Conservation (phyloP, 2,888 invertebrate genomes). For the Trissolcus brochymenae region DNA sequence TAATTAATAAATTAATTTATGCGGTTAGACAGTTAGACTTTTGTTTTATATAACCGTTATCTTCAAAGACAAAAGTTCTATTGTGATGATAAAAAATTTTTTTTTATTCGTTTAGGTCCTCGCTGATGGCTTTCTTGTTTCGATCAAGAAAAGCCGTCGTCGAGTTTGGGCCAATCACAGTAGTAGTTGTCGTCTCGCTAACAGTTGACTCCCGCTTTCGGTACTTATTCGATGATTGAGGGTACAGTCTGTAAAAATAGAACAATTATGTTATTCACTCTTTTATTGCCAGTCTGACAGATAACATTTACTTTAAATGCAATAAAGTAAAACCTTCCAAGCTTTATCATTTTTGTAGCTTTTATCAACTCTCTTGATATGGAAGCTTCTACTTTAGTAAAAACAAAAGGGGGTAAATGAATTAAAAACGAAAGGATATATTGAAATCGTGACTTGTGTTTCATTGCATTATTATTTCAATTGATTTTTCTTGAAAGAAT, state of each 20-base stretch:
- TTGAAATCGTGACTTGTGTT: no score
- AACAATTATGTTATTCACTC: not conserved
- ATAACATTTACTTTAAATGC: no score
- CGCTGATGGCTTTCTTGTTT: conserved; percentile 68
- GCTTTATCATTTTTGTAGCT: no score
- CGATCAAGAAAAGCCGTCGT: conserved; percentile 70
- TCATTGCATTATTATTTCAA: no score
- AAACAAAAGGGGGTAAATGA: no score
- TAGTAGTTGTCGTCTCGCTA: conserved; percentile 88
- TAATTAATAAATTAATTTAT: not conserved
- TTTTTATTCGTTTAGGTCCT: conserved; percentile 60
- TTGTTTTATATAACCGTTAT: no score
- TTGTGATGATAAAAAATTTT: not conserved
- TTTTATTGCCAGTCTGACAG: no score
- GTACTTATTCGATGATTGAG: conserved; percentile 81
- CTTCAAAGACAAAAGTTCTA: not conserved
- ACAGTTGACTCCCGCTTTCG: conserved; percentile 87
- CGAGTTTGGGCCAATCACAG: conserved; percentile 77
- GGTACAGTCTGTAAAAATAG: conserved; percentile 81
- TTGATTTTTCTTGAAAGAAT: no score
- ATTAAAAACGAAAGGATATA: no score
- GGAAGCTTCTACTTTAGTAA: no score
- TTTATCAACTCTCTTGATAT: no score
- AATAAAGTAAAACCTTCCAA: no score
- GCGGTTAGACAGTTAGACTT: not conserved